A percentile compares a stretch with the other conserved stretches of the same genome.
These are phyloP conservation scores for Cryptomyrus ogoouensis DNA, from an alignment of 2,113 vertebrate species.

Conservation along the genomic window DNA sequence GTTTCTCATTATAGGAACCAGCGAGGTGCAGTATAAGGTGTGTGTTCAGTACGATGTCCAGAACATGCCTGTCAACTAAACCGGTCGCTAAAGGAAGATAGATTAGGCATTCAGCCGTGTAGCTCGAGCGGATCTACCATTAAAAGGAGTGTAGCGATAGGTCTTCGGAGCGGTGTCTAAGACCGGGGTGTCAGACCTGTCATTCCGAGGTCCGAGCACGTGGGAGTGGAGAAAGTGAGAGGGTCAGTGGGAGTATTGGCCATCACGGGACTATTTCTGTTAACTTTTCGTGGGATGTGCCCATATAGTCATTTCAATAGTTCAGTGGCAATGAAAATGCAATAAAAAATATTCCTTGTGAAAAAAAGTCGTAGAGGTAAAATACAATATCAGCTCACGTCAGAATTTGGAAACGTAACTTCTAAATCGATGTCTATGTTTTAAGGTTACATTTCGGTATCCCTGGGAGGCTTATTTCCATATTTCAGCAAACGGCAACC, in stretches of 20 bases:
- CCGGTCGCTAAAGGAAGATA: conserved; percentile 12
- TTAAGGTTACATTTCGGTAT: background rate
- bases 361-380: background rate
- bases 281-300: background rate
- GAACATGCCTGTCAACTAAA: background rate
- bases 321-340: background rate
- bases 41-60: conserved; percentile 11
- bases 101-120: conserved; percentile 19
- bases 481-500: background rate
- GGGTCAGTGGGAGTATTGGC: background rate
- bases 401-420: background rate
- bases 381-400: background rate
- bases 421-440: background rate
- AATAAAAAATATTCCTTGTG: background rate
- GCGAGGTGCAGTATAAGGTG: conserved; percentile 6
- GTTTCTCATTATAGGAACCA: conserved; percentile 3
- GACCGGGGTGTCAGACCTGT: conserved; percentile 7
- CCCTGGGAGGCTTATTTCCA: background rate
- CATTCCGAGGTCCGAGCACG: conserved; percentile 7
- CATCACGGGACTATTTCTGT: background rate
- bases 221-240: background rate
- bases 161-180: conserved; percentile 8
- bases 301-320: background rate
- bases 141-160: conserved; percentile 19
- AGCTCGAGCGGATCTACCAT: conserved; percentile 3